Conservation (phyloP, 92 coral and sea anemone genomes). For the Actinostola sp. region DNA sequence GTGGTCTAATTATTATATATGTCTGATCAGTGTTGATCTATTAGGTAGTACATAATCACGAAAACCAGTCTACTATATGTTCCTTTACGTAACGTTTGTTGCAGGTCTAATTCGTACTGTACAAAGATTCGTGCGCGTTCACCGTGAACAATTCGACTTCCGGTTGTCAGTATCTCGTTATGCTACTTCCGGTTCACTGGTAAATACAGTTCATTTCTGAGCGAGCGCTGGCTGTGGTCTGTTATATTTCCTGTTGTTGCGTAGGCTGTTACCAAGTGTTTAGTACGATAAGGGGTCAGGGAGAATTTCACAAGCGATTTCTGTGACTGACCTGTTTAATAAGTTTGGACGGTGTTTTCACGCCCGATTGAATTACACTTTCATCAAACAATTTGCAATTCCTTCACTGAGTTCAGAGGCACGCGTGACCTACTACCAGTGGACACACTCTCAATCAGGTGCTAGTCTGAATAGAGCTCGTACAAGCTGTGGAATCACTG, state of each 20-base stretch:
- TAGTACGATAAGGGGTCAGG: constrained; percentile 41
- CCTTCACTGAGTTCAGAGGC: constrained; percentile 10
- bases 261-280: constrained; percentile 23
- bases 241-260: constrained; percentile 14
- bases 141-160: constrained; percentile 12
- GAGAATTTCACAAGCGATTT: constrained; percentile 11
- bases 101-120: not conserved
- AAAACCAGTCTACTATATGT: too few relatives aligned
- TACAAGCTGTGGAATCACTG: not conserved
- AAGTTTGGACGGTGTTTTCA: constrained; percentile 3
- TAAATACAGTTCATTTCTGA: constrained; percentile 1
- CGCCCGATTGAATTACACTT: constrained; percentile 23
- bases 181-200: constrained; percentile 45
- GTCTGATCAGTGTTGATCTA: too few relatives aligned
- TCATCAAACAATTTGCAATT: constrained; percentile 36
- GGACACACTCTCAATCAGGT: constrained; percentile 1
- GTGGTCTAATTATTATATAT: too few relatives aligned
- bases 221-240: constrained; percentile 5
- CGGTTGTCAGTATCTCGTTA: constrained; percentile 49
- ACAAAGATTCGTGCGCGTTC: not conserved
- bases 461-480: not conserved
- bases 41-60: too few relatives aligned
- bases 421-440: constrained; percentile 41
- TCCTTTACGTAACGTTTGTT: not conserved
- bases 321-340: constrained; percentile 4